Base-by-base conservation (phyloP, 2,113 vertebrate genomes). In the Henicopernis longicauda region DNA sequence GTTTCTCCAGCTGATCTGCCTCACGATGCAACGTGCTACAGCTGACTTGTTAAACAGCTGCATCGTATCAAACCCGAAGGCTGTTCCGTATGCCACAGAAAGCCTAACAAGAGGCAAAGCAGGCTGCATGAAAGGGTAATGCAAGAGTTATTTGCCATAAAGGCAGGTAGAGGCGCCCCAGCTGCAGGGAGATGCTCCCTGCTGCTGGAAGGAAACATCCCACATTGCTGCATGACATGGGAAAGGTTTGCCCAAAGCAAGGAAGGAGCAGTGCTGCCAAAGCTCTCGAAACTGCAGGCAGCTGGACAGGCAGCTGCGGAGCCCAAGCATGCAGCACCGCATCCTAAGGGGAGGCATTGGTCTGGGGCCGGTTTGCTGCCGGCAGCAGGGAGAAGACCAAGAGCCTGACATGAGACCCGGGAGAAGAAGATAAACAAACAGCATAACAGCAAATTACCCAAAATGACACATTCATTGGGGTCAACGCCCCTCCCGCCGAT, bases 1-100 rank as follows among this genome's bases (percentile, higher is more conserved):
- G 82, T 55, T 90, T 89, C 87, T 95, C 67, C 89, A 94, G 86
- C 95, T 84, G 94, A 97, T 96, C 58, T 18, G 26, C 67, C 62
- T 96, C 78, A 54, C 47, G 17, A 71, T 44, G 59, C 91, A 82
- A n/a, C 76, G 62, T 26, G 45, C 89, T 95, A 31, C 90, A 96
- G 93, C 96, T 91, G 92, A 94, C 45, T 40, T 38, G 55, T 63
- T 29, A 95, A 72, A 73, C 98, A 97, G 98, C 97, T 98, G 97
- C 96, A 97, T 94, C 47, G 0, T 58, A 86, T 98, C 97, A 97
- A 95, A 88, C 62, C 90, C 21, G 9, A 78, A 95, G 81, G 82
- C 89, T 97, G 96, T 94, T 94, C 82, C 73, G 13, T 12, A 27
- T 78, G 86, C 96, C 95, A 40, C 27, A 70, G 87, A 80, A 80